Evolutionary conservation across 2,797 vertebrate species (phyloP).

Genomic region (Gymnocypris eckloni): DNA sequence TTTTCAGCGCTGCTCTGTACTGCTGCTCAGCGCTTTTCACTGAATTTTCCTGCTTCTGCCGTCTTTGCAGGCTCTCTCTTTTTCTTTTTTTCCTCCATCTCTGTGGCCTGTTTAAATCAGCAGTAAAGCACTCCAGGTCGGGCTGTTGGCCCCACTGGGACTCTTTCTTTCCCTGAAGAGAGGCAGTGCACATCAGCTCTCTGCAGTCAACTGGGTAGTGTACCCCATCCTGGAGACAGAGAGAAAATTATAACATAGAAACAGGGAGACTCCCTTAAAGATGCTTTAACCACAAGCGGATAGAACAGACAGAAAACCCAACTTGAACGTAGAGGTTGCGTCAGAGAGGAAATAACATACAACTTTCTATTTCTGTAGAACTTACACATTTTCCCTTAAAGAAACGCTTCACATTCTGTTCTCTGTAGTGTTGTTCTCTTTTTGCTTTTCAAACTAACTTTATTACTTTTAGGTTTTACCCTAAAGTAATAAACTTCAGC

Average conservation of each 20-base stretch:
- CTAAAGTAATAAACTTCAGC: neutral
- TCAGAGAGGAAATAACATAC: neutral
- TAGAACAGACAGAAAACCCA: slow-evolving; percentile 3
- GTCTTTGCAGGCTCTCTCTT: slow-evolving; percentile 4
- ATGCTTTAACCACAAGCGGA: neutral
- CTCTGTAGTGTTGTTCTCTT: neutral
- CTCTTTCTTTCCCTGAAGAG: neutral
- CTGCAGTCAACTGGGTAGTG: slow-evolving; percentile 28
- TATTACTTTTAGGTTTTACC: neutral
- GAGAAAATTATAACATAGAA: neutral
- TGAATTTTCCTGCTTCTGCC: slow-evolving; percentile 3
- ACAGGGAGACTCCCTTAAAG: slow-evolving; percentile 22
- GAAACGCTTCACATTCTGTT: neutral
- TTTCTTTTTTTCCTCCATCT: neutral
- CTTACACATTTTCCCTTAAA: neutral
- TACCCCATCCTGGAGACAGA: neutral
- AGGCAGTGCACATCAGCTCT: neutral
- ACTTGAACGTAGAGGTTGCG: neutral
- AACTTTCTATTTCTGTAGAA: neutral
- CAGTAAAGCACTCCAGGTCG: slow-evolving; percentile 13
- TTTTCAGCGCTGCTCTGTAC: slow-evolving; percentile 11
- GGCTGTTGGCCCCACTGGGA: slow-evolving; percentile 15
- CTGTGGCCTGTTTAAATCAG: slow-evolving; percentile 29
- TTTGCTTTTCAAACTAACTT: slow-evolving; percentile 14
- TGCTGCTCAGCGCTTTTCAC: slow-evolving; percentile 42